phyloP scores from a whole-genome alignment of 2,888 invertebrate species.

The Cheiracanthium punctorium region DNA sequence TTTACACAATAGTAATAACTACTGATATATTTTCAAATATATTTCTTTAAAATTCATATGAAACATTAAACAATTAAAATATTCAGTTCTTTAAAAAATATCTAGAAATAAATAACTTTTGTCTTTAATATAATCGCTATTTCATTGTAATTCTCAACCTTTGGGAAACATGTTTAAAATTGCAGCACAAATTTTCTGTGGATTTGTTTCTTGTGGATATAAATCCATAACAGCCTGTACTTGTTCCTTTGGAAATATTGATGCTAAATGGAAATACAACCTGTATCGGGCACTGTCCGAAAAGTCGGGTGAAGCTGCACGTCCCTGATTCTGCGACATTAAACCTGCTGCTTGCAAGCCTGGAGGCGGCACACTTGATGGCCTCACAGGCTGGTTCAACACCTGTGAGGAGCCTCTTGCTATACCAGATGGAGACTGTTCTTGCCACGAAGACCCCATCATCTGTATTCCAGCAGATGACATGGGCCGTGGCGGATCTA shows the following conservation, averaged over 20 bases:
- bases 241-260: conserved; percentile 92
- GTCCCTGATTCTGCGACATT: conserved; percentile 19
- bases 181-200: conserved; percentile 91
- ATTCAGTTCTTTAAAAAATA: not conserved
- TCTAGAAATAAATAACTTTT: conserved; percentile 8
- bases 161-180: conserved; percentile 84
- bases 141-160: conserved; percentile 20
- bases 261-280: conserved; percentile 91
- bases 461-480: conserved; percentile 39
- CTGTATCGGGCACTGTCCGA: conserved; percentile 82
- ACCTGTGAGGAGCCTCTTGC: conserved; percentile 59
- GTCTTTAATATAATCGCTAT: not conserved
- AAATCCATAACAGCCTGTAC: conserved; percentile 91
- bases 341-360: conserved; percentile 34
- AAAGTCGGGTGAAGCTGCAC: conserved; percentile 57
- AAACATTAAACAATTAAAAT: not conserved
- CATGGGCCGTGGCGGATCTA: conserved; percentile 65
- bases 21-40: not conserved
- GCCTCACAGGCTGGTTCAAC: conserved; percentile 70
- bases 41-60: not conserved
- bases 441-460: conserved; percentile 62
- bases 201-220: conserved; percentile 91
- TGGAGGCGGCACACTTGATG: conserved; percentile 75
- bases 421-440: conserved; percentile 43
- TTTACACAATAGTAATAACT: not conserved